Evolutionary conservation across 2,888 invertebrate species (phyloP).

Genomic region (Erebia ligea): DNA sequence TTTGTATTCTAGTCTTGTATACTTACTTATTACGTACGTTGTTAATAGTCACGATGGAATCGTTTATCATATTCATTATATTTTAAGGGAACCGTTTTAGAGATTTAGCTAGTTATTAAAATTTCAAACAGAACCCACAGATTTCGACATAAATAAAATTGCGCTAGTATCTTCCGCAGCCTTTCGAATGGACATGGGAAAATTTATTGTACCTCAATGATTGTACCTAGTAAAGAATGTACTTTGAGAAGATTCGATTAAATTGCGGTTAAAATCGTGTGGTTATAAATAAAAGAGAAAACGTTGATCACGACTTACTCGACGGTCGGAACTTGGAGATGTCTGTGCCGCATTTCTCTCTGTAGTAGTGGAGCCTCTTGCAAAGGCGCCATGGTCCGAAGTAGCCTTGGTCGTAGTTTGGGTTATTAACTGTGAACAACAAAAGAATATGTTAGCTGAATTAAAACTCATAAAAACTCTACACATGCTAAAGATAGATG

Average conservation of each 20-base stretch:
- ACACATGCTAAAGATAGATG: too few species aligned
- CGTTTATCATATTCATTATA: too few species aligned
- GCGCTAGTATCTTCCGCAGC: not conserved
- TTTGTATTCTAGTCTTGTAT: too few species aligned
- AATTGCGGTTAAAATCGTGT: constrained; percentile 36
- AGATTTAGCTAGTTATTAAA: too few species aligned
- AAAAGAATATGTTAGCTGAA: constrained; percentile 17
- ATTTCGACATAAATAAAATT: not conserved
- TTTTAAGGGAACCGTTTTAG: too few species aligned
- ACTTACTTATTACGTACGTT: too few species aligned
- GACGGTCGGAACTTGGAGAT: constrained; percentile 90
- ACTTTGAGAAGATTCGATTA: constrained; percentile 25
- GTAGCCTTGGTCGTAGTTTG: constrained; percentile 90
- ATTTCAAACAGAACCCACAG: not conserved
- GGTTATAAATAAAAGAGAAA: constrained; percentile 39
- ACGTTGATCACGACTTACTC: constrained; percentile 68
- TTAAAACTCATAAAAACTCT: constrained; percentile 20
- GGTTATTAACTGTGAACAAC: constrained; percentile 82
- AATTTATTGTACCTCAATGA: constrained; percentile 27
- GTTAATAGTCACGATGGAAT: too few species aligned
- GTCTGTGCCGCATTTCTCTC: constrained; percentile 91
- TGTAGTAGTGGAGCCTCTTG: constrained; percentile 90
- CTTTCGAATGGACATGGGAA: constrained; percentile 19
- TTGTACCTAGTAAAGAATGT: constrained; percentile 9
- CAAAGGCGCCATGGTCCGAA: constrained; percentile 95